A percentile compares a stretch with the other conserved stretches of the same genome.
phyloP scores from a whole-genome alignment of 1,140 invertebrate genomes.

The Chymomyza costata region DNA sequence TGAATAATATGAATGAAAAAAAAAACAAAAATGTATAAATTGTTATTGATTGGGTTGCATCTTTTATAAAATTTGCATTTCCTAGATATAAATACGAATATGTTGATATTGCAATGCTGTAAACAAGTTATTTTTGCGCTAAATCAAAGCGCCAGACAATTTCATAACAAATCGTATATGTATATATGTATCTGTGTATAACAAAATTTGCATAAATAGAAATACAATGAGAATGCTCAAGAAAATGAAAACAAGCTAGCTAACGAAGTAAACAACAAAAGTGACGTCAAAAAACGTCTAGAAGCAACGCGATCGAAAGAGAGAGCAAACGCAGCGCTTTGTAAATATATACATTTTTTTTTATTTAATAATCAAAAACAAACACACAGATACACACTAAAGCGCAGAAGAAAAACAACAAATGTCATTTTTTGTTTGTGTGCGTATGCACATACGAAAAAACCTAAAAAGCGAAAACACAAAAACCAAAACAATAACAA shows the following conservation, averaged over 20 bases:
- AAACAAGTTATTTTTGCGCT: conserved; percentile 57
- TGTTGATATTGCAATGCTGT: conserved; percentile 22
- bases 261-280: conserved; percentile 69
- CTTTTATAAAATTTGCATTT: too few relatives aligned
- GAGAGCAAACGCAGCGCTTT: conserved; percentile 40
- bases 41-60: too few relatives aligned
- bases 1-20: too few relatives aligned
- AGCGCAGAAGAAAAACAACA: not conserved
- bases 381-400: conserved; percentile 9
- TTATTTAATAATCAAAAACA: conserved; percentile 64
- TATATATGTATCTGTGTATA: too few relatives aligned
- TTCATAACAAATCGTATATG: conserved; percentile 47
- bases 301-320: conserved; percentile 13
- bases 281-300: conserved; percentile 59
- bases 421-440: not conserved
- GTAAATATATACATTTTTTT: conserved; percentile 59
- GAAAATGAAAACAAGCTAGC: conserved; percentile 56
- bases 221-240: conserved; percentile 34
- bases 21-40: too few relatives aligned
- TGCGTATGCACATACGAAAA: conserved; percentile 20
- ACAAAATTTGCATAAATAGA: conserved; percentile 53
- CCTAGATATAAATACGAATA: too few relatives aligned
- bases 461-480: conserved; percentile 49
- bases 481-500: conserved; percentile 32
- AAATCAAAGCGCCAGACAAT: conserved; percentile 63